Conservation (phyloP, 2,113 vertebrate genomes). For the Pavo muticus region DNA sequence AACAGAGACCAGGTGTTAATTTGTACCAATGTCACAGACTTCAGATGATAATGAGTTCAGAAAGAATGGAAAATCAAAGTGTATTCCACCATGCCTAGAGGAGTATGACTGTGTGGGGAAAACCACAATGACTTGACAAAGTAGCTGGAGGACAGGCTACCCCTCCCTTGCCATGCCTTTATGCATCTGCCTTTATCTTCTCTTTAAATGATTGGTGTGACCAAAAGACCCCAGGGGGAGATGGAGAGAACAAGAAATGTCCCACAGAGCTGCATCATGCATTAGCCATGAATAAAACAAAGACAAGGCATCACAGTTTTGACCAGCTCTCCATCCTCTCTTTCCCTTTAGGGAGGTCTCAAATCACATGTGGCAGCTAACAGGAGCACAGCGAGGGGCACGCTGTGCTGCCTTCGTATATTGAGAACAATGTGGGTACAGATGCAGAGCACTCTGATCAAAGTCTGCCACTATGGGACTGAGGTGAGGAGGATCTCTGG, state of each 20-base stretch:
- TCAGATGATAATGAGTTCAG: conserved; percentile 28
- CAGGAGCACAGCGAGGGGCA: not conserved
- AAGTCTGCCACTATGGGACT: not conserved
- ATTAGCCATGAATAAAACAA: not conserved
- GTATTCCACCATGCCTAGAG: not conserved
- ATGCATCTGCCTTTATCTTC: conserved; percentile 7
- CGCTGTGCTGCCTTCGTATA: not conserved
- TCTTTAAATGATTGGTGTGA: conserved; percentile 11
- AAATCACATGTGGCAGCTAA: not conserved
- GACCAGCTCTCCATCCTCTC: not conserved
- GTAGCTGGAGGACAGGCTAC: not conserved
- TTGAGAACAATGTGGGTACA: not conserved
- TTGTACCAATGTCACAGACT: conserved; percentile 35
- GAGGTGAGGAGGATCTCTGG: not conserved
- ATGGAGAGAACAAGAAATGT: not conserved
- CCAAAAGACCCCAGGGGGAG: not conserved
- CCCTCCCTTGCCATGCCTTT: not conserved
- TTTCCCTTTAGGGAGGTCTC: not conserved
- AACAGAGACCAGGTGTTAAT: conserved; percentile 37
- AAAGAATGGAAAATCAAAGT: conserved; percentile 17
- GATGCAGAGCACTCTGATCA: not conserved
- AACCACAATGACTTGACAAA: not conserved
- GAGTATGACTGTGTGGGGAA: not conserved
- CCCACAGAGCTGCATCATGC: not conserved
- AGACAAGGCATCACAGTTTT: not conserved